Base-by-base conservation (phyloP, 2,797 vertebrate species). In the Eptatretus atami region DNA sequence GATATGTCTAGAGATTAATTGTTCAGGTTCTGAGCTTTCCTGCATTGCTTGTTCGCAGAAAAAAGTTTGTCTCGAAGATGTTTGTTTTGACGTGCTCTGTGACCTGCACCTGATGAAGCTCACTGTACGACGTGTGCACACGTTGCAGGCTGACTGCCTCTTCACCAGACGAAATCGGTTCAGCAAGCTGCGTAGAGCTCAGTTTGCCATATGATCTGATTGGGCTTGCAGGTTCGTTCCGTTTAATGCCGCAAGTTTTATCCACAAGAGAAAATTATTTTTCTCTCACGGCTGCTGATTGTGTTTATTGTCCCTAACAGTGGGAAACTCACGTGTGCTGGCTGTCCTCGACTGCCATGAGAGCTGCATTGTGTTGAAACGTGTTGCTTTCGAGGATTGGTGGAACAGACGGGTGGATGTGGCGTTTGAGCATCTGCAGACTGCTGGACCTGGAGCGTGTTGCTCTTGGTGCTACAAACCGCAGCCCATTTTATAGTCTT, bases 401-500 rank as follows among this genome's bases (percentile, higher is more conserved):
- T 31, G 31, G 31, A 31, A 31, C 31, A 31, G 31, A 31, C 3
- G 31, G 31, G 31, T 3, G 3, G 31, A 31, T 31, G 31, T 31
- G n/a, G 31, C 31, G 6, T n/a, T 31, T 3, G 84, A 88, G 69
- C 77, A 87, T 64, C 66, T 96, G 71, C 88, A 96, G 74, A 84
- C 75, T n/a, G 1, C 55, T 85, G 53, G 90, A 96, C 73, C 75
- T 95, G 72, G 79, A 86, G 1, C 84, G 90, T 71, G 82, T 94
- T 67, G 87, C 90, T 65, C n/a, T 73, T 95, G 64, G 82, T 95
- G 68, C n/a, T 96, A 96, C 68, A n/a, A 93, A 90, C 71, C 94
- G 87, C 76, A 83, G 86, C n/a, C 70, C 87, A 96, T 70, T 96
- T 96, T 75, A 96, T n/a, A 96, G 72, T 96, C 90, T 0, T 70